Evolutionary conservation across 2,888 invertebrate species (phyloP), one percentile per base, ranked within the genome.

Genomic region (Scotopteryx bipunctaria): DNA sequence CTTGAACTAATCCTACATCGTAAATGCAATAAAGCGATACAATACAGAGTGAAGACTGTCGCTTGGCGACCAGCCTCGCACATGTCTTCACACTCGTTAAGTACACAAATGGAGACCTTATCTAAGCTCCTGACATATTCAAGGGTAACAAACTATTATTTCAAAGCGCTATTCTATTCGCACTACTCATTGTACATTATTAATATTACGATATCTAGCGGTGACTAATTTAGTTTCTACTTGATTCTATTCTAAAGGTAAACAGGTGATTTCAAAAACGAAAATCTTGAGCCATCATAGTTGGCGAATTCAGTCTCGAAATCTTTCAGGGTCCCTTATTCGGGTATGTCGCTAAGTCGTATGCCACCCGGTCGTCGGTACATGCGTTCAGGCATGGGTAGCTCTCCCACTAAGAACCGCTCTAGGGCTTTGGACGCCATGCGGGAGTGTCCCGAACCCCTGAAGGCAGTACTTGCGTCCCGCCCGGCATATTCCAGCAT

Each of bases 401-500:
- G 88, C 69, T 95, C 94, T 0, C 97, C 97, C 15, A 97, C 92
- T 1, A 94, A 81, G 78, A 93, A 96, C n/a, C 93, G 91, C 31
- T 94, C 92, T 54, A 97, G 84, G 14, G 92, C 91, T 54, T 91
- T 91, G 16, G 92, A 81, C 0, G 96, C 95, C 55, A 86, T 89
- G 8, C 89, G 86, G 2, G 95, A 94, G 72, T 97, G 97, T 0
- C 96, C 96, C 0, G 94, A 93, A 37, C 95, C 94, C 9, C 95
- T 91, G 83, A 96, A 97, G 0, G 96, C 95, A 1, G 95, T 90
- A 16, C 95, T 96, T 0, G 96, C 96, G 78, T 97, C 97, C 6
- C 95, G 91, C 0, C 97, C 97, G 0, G 96, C 97, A 77, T 96
- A 93, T 69, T 97, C 97, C 64, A 96, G 77, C 64, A 97, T 92